Base-by-base conservation (phyloP, 1,140 invertebrate genomes). In the Trichogramma pretiosum region DNA sequence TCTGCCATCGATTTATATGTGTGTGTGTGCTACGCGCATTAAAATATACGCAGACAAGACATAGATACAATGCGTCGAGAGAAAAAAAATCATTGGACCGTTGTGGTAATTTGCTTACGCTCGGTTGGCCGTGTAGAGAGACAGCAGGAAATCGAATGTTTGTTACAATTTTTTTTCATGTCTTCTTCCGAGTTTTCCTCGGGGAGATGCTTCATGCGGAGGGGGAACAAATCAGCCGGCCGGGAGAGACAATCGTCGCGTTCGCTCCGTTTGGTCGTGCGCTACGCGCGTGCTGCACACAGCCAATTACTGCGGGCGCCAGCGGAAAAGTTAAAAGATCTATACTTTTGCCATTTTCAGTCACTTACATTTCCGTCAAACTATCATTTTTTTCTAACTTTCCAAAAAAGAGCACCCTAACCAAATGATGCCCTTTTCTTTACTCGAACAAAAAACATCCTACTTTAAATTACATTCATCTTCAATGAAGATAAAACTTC, bases 61-160 rank as follows among this genome's bases (percentile, higher is more conserved):
- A n/a, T n/a, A n/a, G n/a, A n/a, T n/a, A n/a, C n/a, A n/a, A n/a
- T 41, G 48, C 47, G 45, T 34, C 39, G 54, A n/a, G 24, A 36
- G 38, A 49, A 63, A 63, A 65, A 65, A 64, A 63, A 47, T 55
- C 54, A 51, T 37, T 53, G 34, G 43, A 36, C 46, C 56, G 52
- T 55, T 57, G 39, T 37, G 26, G 21, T n/a, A n/a, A n/a, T n/a
- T 13, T n/a, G 16, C 14, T 14, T 24, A 16, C 37, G 41, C 32
- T 49, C 44, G 23, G 44, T 46, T 52, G 42, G 43, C 53, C 50
- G 52, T 47, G 53, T 52, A 58, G 56, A 35, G 9, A 35, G 50
- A 57, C 54, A 63, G 56, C 61, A 60, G 59, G 61, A 61, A 63
- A 60, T 57, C 51, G 35, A 56, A 39, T 50, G 40, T 33, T 10